These are phyloP conservation scores for Morpho deidamia DNA, from an alignment of 2,888 invertebrate genomes.

Conservation along the genomic window DNA sequence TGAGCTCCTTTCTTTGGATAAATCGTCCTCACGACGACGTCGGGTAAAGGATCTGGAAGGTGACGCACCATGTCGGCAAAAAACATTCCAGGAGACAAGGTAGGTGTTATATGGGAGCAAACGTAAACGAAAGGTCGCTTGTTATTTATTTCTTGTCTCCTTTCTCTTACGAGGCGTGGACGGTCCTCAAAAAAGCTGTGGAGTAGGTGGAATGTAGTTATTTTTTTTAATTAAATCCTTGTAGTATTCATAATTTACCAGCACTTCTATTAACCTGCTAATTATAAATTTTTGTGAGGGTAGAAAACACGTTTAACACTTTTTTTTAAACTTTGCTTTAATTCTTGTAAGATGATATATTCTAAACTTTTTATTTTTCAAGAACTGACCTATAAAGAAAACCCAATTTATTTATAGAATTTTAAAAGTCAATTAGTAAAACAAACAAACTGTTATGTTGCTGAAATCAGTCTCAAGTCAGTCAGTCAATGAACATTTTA, in stretches of 20 bases:
- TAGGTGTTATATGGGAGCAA: constrained; percentile 57
- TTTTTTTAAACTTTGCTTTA: too few relatives aligned
- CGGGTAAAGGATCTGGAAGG: constrained; percentile 61
- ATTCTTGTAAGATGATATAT: too few relatives aligned
- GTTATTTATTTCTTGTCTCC: constrained; percentile 61
- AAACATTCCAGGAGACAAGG: constrained; percentile 91
- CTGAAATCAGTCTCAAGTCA: too few relatives aligned
- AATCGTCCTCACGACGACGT: constrained; percentile 72
- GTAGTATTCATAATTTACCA: background rate
- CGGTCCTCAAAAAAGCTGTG: constrained; percentile 20
- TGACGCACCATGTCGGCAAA: constrained; percentile 84
- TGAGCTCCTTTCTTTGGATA: constrained; percentile 75
- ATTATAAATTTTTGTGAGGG: too few relatives aligned
- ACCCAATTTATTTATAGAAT: too few relatives aligned
- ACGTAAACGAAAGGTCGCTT: constrained; percentile 34
- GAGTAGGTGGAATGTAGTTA: constrained; percentile 16
- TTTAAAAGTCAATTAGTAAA: too few relatives aligned
- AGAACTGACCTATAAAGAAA: too few relatives aligned
- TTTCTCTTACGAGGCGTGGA: constrained; percentile 54
- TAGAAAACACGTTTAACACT: too few relatives aligned
- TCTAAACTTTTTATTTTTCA: too few relatives aligned
- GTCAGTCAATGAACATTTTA: too few relatives aligned
- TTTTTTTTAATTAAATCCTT: background rate
- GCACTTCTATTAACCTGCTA: too few relatives aligned
- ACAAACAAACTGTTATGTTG: too few relatives aligned